A percentile compares a stretch with the other conserved stretches of the same genome.
These are phyloP conservation scores for Epinotia ramella DNA, from an alignment of 2,888 invertebrate species.

Conservation along the genomic window DNA sequence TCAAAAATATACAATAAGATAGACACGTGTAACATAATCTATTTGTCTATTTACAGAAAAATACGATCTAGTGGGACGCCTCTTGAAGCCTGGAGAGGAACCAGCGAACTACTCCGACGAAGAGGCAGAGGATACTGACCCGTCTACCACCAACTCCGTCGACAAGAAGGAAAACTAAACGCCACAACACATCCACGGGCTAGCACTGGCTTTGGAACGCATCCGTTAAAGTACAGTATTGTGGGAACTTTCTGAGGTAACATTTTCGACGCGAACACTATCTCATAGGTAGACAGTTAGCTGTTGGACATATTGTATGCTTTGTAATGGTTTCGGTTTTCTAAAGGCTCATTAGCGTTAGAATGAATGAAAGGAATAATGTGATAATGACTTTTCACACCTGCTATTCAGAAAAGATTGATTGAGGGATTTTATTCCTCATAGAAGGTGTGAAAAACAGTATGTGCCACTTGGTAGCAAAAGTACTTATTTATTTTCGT, in stretches of 20 bases:
- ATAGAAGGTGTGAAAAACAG: too few relatives aligned
- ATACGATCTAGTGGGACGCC: slow-evolving; percentile 95
- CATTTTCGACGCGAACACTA: neutral
- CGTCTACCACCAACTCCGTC: slow-evolving; percentile 63
- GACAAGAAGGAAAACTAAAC: slow-evolving; percentile 71
- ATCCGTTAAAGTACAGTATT: neutral
- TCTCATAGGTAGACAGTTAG: too few relatives aligned
- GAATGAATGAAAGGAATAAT: neutral
- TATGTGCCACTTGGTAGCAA: too few relatives aligned
- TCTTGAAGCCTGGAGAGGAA: slow-evolving; percentile 96
- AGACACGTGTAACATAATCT: slow-evolving; percentile 15
- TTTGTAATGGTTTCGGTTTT: neutral
- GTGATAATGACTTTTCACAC: neutral
- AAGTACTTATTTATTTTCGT: too few relatives aligned
- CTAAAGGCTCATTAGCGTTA: neutral
- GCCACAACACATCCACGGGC: neutral
- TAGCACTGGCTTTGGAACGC: neutral
- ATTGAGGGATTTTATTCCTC: too few relatives aligned
- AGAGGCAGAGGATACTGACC: slow-evolving; percentile 86
- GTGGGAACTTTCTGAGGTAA: neutral
- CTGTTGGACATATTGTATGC: too few relatives aligned
- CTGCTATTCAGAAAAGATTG: too few relatives aligned
- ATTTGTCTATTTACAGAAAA: slow-evolving; percentile 89
- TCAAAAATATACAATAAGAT: too few relatives aligned
- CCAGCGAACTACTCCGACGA: slow-evolving; percentile 96